Evolutionary conservation across 2,888 invertebrate genomes (phyloP).

Genomic region (Drosophila paracracens): DNA sequence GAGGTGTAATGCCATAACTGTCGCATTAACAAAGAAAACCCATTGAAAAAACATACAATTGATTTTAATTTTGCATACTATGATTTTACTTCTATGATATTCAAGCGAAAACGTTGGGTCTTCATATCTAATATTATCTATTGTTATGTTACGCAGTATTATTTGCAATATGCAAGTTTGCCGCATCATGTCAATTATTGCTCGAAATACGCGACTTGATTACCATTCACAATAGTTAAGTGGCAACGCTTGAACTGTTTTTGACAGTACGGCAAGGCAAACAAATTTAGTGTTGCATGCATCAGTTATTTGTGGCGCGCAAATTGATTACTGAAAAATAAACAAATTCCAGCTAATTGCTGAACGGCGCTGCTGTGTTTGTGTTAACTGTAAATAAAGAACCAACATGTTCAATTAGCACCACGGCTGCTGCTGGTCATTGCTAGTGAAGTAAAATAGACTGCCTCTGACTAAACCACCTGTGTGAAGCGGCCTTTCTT

Average conservation of each 20-base stretch:
- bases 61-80: too few species aligned
- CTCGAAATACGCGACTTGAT: background rate
- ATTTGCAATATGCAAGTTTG: background rate
- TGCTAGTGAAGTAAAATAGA: constrained; percentile 17
- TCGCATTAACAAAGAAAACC: background rate
- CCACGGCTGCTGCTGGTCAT: constrained; percentile 28
- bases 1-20: background rate
- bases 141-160: background rate
- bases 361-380: constrained; percentile 11
- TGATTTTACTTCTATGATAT: constrained; percentile 87
- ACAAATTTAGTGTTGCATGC: background rate
- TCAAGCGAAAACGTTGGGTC: constrained; percentile 91
- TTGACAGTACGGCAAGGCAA: constrained; percentile 13
- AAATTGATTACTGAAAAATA: constrained; percentile 24
- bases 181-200: background rate
- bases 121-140: constrained; percentile 79
- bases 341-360: constrained; percentile 32
- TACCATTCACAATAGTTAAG: background rate
- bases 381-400: constrained; percentile 65
- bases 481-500: constrained; percentile 40
- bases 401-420: constrained; percentile 62
- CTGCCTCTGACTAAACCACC: constrained; percentile 43
- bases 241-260: constrained; percentile 14
- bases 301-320: constrained; percentile 30
- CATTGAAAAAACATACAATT: background rate